Evolutionary conservation across 2,888 invertebrate species (phyloP).

Genomic region (Mayetiola destructor): DNA sequence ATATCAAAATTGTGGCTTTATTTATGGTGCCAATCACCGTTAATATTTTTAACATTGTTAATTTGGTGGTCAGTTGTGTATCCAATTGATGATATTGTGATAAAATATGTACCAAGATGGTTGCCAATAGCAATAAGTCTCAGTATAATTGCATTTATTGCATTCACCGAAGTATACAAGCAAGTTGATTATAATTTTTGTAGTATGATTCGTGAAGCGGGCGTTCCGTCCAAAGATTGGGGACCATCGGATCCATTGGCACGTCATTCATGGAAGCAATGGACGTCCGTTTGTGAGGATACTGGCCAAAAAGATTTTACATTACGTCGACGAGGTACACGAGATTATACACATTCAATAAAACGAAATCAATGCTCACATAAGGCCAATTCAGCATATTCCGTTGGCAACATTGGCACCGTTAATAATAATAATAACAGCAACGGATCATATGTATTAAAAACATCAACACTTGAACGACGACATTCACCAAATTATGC

Average conservation of each 20-base stretch:
- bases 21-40: slow-evolving; percentile 32
- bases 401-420: slow-evolving; percentile 27
- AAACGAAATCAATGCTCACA: slow-evolving; percentile 32
- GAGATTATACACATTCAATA: slow-evolving; percentile 35
- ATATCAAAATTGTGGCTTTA: slow-evolving; percentile 32
- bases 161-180: slow-evolving; percentile 32
- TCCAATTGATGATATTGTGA: slow-evolving; percentile 22
- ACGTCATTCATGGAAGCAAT: slow-evolving; percentile 36
- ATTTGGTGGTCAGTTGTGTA: slow-evolving; percentile 35
- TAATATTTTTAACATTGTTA: slow-evolving; percentile 29
- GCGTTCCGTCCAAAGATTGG: slow-evolving; percentile 36
- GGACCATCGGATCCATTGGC: slow-evolving; percentile 36
- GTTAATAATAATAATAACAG: slow-evolving; percentile 19
- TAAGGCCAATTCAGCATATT: slow-evolving; percentile 15
- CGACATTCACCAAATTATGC: slow-evolving; percentile 35
- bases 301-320: slow-evolving; percentile 35
- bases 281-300: slow-evolving; percentile 35
- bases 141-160: slow-evolving; percentile 28
- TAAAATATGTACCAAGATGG: slow-evolving; percentile 32
- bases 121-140: slow-evolving; percentile 31
- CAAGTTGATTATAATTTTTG: slow-evolving; percentile 37
- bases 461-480: slow-evolving; percentile 28
- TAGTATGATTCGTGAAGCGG: slow-evolving; percentile 35
- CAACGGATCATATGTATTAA: neutral
- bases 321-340: slow-evolving; percentile 32